Evolutionary conservation across 1,140 invertebrate genomes (phyloP).

Genomic region (Conus ventricosus): DNA sequence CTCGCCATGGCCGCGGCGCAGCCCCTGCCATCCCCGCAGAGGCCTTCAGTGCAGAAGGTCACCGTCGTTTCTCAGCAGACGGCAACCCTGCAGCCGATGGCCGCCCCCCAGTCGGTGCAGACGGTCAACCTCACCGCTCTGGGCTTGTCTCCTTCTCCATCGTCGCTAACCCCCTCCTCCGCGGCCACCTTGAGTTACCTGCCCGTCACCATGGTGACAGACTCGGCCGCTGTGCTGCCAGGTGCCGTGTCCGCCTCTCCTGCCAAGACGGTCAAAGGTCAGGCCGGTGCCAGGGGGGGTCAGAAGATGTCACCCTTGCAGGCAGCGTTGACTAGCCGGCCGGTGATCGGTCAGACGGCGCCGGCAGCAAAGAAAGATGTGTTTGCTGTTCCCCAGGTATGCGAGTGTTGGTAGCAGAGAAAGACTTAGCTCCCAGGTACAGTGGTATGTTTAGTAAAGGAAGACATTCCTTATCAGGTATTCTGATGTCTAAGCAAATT

Average conservation of each 20-base stretch:
- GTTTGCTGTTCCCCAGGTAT: constrained; percentile 29
- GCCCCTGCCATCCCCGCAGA: not conserved
- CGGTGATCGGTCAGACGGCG: not conserved
- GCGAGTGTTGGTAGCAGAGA: too few species aligned
- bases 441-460: too few species aligned
- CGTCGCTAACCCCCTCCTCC: not conserved
- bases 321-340: too few species aligned
- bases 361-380: constrained; percentile 25
- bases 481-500: too few species aligned
- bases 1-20: not conserved
- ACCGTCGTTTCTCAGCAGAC: not conserved
- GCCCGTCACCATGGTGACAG: not conserved
- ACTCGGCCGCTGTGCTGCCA: not conserved
- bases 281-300: not conserved
- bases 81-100: not conserved
- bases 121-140: constrained; percentile 11
- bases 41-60: not conserved
- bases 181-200: not conserved
- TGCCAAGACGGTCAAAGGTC: not conserved
- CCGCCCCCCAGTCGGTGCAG: not conserved
- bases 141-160: not conserved
- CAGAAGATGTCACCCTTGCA: not conserved
- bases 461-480: too few species aligned
- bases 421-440: not conserved
- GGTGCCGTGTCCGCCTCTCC: not conserved